phyloP scores from a whole-genome alignment of 2,797 vertebrate species.

The Pelodytes ibericus region DNA sequence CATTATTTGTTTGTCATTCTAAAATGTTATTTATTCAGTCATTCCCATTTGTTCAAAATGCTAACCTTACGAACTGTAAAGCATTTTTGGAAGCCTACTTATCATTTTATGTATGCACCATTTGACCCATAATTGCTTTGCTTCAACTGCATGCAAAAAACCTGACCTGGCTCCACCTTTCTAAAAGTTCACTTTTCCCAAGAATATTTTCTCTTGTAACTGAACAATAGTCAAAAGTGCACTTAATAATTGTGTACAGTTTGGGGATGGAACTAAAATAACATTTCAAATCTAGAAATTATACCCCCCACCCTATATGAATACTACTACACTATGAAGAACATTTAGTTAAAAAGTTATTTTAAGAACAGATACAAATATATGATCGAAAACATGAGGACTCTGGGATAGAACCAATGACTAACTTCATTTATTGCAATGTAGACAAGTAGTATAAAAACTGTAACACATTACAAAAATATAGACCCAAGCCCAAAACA shows the following conservation, averaged over 20 bases:
- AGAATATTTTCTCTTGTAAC: background rate
- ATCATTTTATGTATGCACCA: conserved; percentile 3
- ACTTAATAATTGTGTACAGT: background rate
- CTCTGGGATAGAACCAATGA: too few relatives aligned
- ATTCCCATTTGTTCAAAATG: background rate
- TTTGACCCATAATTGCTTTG: background rate
- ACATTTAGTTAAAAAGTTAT: too few relatives aligned
- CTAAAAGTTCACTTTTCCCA: background rate
- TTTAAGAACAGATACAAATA: too few relatives aligned
- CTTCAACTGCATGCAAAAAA: background rate
- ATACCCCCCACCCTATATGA: too few relatives aligned
- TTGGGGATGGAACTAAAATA: too few relatives aligned
- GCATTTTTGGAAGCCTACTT: background rate
- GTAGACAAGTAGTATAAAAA: too few relatives aligned
- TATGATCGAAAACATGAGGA: too few relatives aligned
- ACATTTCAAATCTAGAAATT: too few relatives aligned
- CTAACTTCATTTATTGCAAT: too few relatives aligned
- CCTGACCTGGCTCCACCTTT: background rate
- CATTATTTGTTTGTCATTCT: background rate
- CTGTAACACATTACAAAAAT: too few relatives aligned
- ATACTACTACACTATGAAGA: too few relatives aligned
- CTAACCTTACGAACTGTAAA: background rate
- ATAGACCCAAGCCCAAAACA: too few relatives aligned
- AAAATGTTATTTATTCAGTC: background rate
- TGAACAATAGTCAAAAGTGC: background rate